Percentiles rank a stretch among this genome's conserved stretches.
Evolutionary conservation across 2,888 invertebrate genomes (phyloP).

Genomic region (Diaprepes abbreviatus): DNA sequence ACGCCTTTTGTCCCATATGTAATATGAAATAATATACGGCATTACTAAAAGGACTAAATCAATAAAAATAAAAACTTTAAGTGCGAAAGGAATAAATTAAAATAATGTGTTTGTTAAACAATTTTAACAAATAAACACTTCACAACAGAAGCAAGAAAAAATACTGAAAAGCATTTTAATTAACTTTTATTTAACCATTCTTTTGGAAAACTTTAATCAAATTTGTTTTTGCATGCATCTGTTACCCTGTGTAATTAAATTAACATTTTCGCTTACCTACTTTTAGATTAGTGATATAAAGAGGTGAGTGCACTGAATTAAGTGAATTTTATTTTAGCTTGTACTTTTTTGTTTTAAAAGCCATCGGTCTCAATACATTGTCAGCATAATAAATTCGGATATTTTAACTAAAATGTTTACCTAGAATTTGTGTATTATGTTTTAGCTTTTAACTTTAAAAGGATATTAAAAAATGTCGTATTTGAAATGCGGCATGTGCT

Average conservation of each 20-base stretch:
- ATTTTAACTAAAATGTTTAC: too few species aligned
- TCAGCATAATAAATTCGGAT: too few species aligned
- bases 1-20: too few species aligned
- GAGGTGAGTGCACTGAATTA: background rate
- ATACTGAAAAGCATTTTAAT: constrained; percentile 6
- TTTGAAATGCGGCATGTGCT: too few species aligned
- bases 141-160: background rate
- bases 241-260: constrained; percentile 11
- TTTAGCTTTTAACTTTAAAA: too few species aligned
- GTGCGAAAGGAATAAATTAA: too few species aligned
- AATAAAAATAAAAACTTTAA: too few species aligned
- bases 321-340: background rate
- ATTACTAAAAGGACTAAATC: too few species aligned
- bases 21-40: too few species aligned
- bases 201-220: constrained; percentile 45
- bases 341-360: background rate
- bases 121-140: background rate
- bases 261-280: constrained; percentile 1
- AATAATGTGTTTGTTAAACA: too few species aligned
- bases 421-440: too few species aligned
- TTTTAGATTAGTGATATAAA: background rate
- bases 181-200: constrained; percentile 6
- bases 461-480: too few species aligned
- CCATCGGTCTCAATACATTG: background rate
- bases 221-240: constrained; percentile 43